A percentile compares a stretch with the other conserved stretches of the same genome.
phyloP scores from a whole-genome alignment of 2,888 invertebrate genomes.

The Sylvicola fuscatus region DNA sequence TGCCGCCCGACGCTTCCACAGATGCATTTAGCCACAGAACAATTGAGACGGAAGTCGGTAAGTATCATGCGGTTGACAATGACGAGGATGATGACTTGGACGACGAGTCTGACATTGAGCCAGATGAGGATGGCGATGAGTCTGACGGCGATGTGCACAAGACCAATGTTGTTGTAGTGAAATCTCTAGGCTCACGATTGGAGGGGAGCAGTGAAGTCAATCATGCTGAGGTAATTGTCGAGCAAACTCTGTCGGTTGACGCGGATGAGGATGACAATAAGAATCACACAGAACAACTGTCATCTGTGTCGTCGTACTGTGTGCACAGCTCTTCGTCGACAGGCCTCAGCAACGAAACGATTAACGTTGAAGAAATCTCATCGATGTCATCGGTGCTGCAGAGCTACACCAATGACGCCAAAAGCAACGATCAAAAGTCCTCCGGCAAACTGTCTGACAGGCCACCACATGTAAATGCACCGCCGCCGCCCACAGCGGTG shows the following conservation, averaged over 20 bases:
- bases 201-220: no score
- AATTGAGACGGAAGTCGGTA: not conserved
- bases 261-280: not conserved
- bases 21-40: no score
- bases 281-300: not conserved
- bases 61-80: conserved; percentile 4
- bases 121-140: conserved; percentile 3
- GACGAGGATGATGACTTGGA: conserved; percentile 7
- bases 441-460: conserved; percentile 1
- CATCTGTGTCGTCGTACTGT: conserved; percentile 1
- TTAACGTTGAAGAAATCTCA: conserved; percentile 8
- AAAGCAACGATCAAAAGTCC: conserved; percentile 1
- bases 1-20: no score
- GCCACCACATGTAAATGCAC: conserved; percentile 1
- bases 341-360: conserved; percentile 7
- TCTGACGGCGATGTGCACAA: no score
- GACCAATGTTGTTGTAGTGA: no score
- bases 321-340: conserved; percentile 4
- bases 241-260: no score
- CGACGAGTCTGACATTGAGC: conserved; percentile 7
- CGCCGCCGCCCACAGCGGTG: conserved; percentile 1
- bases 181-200: no score
- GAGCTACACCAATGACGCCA: no score
- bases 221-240: no score
- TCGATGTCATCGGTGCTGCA: conserved; percentile 7